Evolutionary conservation across 2,888 invertebrate species (phyloP), one percentile per base, ranked within the genome.

Genomic region (Tethea ocularis): DNA sequence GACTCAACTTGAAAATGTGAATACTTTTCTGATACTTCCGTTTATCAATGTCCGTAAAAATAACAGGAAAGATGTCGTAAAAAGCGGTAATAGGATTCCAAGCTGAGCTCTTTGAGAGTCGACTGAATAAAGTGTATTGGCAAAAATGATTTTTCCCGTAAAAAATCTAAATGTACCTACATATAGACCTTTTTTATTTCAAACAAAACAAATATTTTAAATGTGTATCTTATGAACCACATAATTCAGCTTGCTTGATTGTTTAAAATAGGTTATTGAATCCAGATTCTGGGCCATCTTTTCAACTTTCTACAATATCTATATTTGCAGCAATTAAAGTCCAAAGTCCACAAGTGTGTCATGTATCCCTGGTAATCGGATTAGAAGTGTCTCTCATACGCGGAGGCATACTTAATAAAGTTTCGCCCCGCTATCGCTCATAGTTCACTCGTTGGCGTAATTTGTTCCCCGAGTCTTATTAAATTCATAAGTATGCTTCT

Each of bases 401-500:
- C 52, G 60, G 56, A 62, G 64, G 67, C 63, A 65, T 68, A 73
- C 71, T 79, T 78, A 69, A 76, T 75, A 72, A 78, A 76, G 71
- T 80, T 73, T 60, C 67, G 38, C 57, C 57, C 63, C 62, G 67
- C 71, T 74, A 76, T 75, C 75, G 66, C 75, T 68, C 72, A 71
- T 80, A 80, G 77, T 78, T 78, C 73, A 72, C 74, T 72, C 74
- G 76, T 74, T 74, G 71, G 66, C 75, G 80, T 88, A 86, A 87
- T 87, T 88, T 85, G 86, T 87, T 87, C 83, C 72, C 67, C 67
- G 72, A 76, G 79, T 79, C 86, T 89, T 87, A 87, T 89, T 88
- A 86, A 87, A 88, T 87, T 88, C 86, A 84, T 87, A 86, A 88
- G 86, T 86, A 86, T 84, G 83, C 86, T 79, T 73, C 70, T 75